A percentile compares a stretch with the other conserved stretches of the same genome.
Conservation (phyloP, 2,888 invertebrate species). For the Hololepta plana region DNA sequence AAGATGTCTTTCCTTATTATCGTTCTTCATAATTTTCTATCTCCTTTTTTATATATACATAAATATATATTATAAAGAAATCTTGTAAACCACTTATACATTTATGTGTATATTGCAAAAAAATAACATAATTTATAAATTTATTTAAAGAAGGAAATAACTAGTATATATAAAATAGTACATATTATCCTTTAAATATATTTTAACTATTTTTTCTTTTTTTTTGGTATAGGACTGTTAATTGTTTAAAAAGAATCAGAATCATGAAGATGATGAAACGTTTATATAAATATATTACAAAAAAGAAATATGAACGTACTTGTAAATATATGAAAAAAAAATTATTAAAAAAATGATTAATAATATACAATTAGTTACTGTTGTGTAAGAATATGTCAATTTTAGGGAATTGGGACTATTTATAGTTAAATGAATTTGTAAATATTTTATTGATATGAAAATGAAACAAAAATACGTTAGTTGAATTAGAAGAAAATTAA, state of each 20-base stretch:
- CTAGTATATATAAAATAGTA: no score
- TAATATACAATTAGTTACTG: constrained; percentile 22
- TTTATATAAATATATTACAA: no score
- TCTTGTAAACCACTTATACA: no score
- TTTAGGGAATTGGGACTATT: constrained; percentile 46
- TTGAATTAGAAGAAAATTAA: constrained; percentile 26
- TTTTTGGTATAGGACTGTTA: constrained; percentile 24
- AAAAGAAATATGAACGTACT: constrained; percentile 6
- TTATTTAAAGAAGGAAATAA: no score
- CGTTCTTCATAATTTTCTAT: no score
- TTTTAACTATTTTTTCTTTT: constrained; percentile 21
- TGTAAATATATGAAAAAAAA: constrained; percentile 6
- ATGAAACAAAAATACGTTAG: no score
- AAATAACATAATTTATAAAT: no score
- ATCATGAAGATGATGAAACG: no score
- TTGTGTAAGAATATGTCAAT: constrained; percentile 53
- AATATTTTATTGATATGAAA: constrained; percentile 40
- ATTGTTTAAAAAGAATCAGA: constrained; percentile 19
- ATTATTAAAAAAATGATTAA: constrained; percentile 2
- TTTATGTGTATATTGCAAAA: no score
- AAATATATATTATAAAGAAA: constrained; percentile 16
- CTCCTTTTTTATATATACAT: constrained; percentile 16
- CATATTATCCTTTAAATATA: no score
- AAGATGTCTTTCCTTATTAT: constrained; percentile 13
- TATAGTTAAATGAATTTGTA: constrained; percentile 33